Base-by-base conservation (phyloP, 2,888 invertebrate genomes). In the Nysson spinosus region DNA sequence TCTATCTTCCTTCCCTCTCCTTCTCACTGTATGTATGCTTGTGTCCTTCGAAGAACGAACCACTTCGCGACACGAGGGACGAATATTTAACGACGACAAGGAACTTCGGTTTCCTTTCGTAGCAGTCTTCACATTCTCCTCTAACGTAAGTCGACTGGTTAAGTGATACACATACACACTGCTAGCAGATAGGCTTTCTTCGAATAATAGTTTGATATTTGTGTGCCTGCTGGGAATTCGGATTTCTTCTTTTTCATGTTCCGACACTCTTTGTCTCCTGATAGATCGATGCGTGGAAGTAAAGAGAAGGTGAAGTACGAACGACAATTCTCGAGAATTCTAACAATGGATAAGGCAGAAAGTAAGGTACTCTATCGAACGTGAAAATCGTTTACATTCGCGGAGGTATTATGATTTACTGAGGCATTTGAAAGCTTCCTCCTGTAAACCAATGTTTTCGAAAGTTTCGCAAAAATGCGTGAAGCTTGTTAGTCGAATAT, bases 31-130 rank as follows among this genome's bases (percentile, higher is more conserved):
- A 34, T 50, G 11, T 5, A 19, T 30, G 6, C 16, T 30, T 43
- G 19, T 39, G 39, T 42, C 44, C 4, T 30, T 16, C 16, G 32
- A 35, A 28, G 22, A 54, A 44, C 22, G 17, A 2, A 30, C 22
- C 22, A 47, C 37, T 26, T 32, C 22, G 28, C 19, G 43, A 6
- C 40, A 51, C 56, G 51, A 55, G 57, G 30, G 24, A 20, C 54
- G 62, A 67, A 69, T 69, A 63, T 67, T 69, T 58, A 57, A 63
- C 34, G 47, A 28, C 37, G 63, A 63, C 58, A 67, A 69, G 63
- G 26, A 61, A 44, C 39, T 17, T 40, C 30, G 28, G 20, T 46
- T 37, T 51, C 54, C 47, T 52, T 65, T 54, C 54, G 39, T 40
- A 34, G 28, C 43, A 16, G 3, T 32, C 34, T 30, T 37, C 39